Percentiles rank a stretch among this genome's conserved stretches.
Conservation (phyloP, 2,113 vertebrate species). For the Pachyramphus minor region DNA sequence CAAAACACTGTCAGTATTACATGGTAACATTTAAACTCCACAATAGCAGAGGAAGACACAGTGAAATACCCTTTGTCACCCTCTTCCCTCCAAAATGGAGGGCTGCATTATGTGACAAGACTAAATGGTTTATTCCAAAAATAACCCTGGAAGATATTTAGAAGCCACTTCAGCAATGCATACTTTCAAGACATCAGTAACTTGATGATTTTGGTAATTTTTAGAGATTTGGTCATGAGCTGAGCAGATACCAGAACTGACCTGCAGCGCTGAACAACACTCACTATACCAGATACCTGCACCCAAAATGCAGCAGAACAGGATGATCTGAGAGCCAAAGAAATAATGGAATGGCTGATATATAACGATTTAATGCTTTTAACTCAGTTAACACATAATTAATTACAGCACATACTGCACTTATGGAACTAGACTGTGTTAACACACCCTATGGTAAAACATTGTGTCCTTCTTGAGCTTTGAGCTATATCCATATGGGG, state of each 20-base stretch:
- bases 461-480: not conserved
- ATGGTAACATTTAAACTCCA: not conserved
- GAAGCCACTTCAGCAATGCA: not conserved
- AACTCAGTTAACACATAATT: not conserved
- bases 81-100: not conserved
- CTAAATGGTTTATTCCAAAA: not conserved
- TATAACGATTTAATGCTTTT: not conserved
- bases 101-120: not conserved
- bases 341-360: not conserved
- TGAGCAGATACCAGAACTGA: not conserved
- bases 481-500: not conserved
- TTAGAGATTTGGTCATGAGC: not conserved
- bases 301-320: not conserved
- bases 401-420: not conserved
- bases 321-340: not conserved
- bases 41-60: not conserved
- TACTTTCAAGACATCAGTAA: not conserved
- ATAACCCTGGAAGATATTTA: not conserved
- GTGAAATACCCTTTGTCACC: not conserved
- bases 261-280: not conserved
- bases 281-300: rapidly evolving
- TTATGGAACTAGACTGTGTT: not conserved
- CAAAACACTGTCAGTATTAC: not conserved
- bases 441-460: not conserved
- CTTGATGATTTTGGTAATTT: not conserved